phyloP scores from a whole-genome alignment of 2,888 invertebrate genomes.

The Crepidodera aurea region DNA sequence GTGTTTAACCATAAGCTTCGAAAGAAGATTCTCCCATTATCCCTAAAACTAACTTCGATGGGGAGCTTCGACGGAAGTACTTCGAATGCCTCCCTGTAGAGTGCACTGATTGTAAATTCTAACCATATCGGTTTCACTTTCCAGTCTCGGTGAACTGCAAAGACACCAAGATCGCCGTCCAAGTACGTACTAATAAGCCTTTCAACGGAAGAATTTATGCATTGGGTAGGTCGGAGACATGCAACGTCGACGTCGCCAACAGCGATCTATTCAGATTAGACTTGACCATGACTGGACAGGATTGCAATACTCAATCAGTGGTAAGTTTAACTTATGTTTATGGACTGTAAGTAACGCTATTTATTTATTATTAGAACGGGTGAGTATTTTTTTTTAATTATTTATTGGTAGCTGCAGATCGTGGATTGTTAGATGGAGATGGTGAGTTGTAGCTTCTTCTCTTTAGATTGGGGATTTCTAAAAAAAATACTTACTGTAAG shows the following conservation, averaged over 20 bases:
- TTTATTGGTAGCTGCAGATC: too few relatives aligned
- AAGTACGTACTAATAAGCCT: slow-evolving; percentile 91
- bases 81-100: not conserved
- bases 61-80: too few relatives aligned
- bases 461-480: too few relatives aligned
- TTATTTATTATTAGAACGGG: not conserved
- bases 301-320: slow-evolving; percentile 95
- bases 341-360: not conserved
- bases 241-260: slow-evolving; percentile 92
- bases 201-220: slow-evolving; percentile 96
- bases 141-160: slow-evolving; percentile 93
- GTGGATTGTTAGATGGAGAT: too few relatives aligned
- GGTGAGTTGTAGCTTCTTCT: too few relatives aligned
- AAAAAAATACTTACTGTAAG: too few relatives aligned
- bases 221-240: slow-evolving; percentile 91
- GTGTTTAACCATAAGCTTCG: too few relatives aligned
- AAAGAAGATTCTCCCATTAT: too few relatives aligned
- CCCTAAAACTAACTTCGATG: too few relatives aligned
- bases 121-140: slow-evolving; percentile 45
- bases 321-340: slow-evolving; percentile 66
- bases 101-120: not conserved
- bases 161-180: slow-evolving; percentile 91
- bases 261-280: slow-evolving; percentile 92
- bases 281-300: slow-evolving; percentile 91
- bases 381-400: too few relatives aligned